Conservation (phyloP, 2,113 vertebrate species). For the Pampusana beccarii region DNA sequence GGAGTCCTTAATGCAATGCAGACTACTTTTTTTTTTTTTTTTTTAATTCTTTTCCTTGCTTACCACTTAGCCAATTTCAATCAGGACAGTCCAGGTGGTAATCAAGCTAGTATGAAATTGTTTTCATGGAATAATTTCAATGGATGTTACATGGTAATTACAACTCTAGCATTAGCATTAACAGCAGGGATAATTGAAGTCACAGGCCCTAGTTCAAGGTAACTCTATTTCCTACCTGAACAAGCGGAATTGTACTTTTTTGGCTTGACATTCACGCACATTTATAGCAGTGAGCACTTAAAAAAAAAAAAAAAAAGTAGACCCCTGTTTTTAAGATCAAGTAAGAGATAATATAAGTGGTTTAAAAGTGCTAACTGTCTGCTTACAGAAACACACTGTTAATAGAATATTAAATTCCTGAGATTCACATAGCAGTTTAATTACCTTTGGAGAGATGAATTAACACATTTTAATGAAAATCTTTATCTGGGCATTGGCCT, state of each 20-base stretch:
- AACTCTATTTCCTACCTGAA: not conserved
- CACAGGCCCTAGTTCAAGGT: conserved; percentile 1
- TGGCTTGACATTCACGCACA: not conserved
- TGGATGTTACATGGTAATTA: conserved; percentile 55
- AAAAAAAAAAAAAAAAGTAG: not conserved
- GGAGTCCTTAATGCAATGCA: not conserved
- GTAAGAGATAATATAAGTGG: not conserved
- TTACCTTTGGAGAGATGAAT: not conserved
- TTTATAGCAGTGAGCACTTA: not conserved
- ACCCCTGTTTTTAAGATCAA: not conserved
- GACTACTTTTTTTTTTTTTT: not conserved
- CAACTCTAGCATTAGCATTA: conserved; percentile 29
- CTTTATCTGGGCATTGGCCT: not conserved
- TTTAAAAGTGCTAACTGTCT: not conserved
- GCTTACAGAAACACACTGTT: not conserved
- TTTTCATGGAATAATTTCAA: conserved; percentile 60
- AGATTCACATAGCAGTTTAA: not conserved
- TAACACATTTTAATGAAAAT: not conserved
- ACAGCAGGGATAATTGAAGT: conserved; percentile 36
- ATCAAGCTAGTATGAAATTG: conserved; percentile 60
- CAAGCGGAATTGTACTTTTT: not conserved
- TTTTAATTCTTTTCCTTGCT: not conserved
- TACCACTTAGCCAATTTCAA: conserved; percentile 18
- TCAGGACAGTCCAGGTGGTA: conserved; percentile 40
- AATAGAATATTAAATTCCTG: not conserved